Base-by-base conservation (phyloP, 2,113 vertebrate genomes). In the Mungos mungo region DNA sequence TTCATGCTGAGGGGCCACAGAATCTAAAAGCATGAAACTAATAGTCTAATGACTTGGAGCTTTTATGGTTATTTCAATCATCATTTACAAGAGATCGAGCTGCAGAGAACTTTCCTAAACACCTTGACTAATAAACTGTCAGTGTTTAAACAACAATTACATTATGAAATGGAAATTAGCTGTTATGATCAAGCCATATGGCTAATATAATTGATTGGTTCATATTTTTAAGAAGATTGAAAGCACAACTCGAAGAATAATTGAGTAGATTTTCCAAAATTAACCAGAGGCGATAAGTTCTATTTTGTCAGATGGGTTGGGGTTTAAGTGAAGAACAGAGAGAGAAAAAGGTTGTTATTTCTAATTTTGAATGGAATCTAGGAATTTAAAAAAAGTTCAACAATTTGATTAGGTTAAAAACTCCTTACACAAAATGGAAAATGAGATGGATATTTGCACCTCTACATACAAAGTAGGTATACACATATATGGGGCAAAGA, bases 141-240 rank as follows among this genome's bases (percentile, higher is more conserved):
- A 92, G 98, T 93, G 85, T 98, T 98, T 98, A 98, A 98, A 94
- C 93, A 98, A 98, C 97, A 98, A 98, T 98, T 98, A 98, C 88
- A 76, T 96, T 94, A 95, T 95, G 98, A 98, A 97, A 98, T 97
- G 95, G 97, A 98, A 99, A 98, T 98, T 97, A 98, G 96, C 92
- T 98, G 86, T 96, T 98, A 97, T 93, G 95, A 98, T 98, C 98
- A 98, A 98, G 96, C 97, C 98, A 98, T 98, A 98, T 98, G 98
- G 98, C 94, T 98, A 98, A 98, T 98, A 98, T 98, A 98, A 98
- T 98, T 98, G 97, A 98, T 98, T 98, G 96, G 96, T 97, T 98
- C 97, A 88, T 83, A 97, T 96, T 98, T 98, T 98, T 96, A 3
- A 97, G 96, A 98, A 97, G 94, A 89, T 69, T 60, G 95, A 98